A percentile compares a stretch with the other conserved stretches of the same genome.
Evolutionary conservation across 2,888 invertebrate species (phyloP).

Genomic region (Rosalia funebris): DNA sequence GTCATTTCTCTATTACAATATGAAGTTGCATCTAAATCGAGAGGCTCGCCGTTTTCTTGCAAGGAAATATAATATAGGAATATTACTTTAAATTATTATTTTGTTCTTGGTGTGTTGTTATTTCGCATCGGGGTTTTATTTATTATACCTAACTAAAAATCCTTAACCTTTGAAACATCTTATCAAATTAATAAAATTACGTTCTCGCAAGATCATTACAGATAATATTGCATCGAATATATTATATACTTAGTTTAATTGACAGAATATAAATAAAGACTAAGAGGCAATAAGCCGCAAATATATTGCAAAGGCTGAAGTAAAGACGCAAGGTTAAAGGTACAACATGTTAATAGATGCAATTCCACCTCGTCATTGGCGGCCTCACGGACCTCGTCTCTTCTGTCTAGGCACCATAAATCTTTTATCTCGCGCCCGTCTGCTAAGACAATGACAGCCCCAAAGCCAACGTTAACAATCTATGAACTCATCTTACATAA

Average conservation of each 20-base stretch:
- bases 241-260: slow-evolving; percentile 10
- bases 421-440: slow-evolving; percentile 15
- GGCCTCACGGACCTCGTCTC: slow-evolving; percentile 10
- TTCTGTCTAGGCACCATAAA: slow-evolving; percentile 25
- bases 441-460: slow-evolving; percentile 12
- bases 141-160: too few relatives aligned
- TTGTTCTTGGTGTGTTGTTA: too few relatives aligned
- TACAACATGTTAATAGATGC: slow-evolving; percentile 23
- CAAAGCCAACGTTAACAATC: slow-evolving; percentile 17
- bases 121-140: too few relatives aligned
- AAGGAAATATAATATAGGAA: too few relatives aligned
- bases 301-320: slow-evolving; percentile 4
- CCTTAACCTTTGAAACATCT: too few relatives aligned
- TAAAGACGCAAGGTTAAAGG: slow-evolving; percentile 24
- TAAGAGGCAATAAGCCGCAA: slow-evolving; percentile 15
- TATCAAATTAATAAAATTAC: too few relatives aligned
- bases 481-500: slow-evolving; percentile 6
- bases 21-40: too few relatives aligned
- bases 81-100: too few relatives aligned
- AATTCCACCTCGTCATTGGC: slow-evolving; percentile 23
- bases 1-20: too few relatives aligned
- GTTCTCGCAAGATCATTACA: too few relatives aligned
- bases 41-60: too few relatives aligned
- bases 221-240: too few relatives aligned
- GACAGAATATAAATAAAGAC: slow-evolving; percentile 9